Conservation (phyloP, 2,797 vertebrate species). For the Darevskia mixta region DNA sequence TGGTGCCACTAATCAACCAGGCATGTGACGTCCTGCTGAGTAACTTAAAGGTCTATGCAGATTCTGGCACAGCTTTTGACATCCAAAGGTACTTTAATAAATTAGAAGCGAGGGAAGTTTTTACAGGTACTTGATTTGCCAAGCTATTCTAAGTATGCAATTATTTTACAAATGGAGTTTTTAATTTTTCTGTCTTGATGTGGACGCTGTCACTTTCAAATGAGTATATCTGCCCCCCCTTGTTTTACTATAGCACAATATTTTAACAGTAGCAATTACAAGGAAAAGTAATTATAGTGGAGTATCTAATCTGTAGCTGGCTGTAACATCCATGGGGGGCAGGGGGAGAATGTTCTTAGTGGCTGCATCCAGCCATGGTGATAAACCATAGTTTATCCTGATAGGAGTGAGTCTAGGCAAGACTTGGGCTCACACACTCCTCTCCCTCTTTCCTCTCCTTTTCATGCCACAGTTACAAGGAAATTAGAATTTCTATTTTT, state of each 20-base stretch:
- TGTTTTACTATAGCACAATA: background rate
- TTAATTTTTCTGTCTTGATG: conserved; percentile 7
- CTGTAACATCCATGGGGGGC: conserved; percentile 57
- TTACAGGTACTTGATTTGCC: conserved; percentile 7
- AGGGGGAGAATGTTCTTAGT: conserved; percentile 22
- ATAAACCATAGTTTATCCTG: background rate
- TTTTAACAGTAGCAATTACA: conserved; percentile 33
- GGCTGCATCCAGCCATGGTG: too few relatives aligned
- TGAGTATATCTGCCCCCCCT: conserved; percentile 39
- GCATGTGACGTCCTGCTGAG: conserved; percentile 85
- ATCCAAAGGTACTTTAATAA: conserved; percentile 87
- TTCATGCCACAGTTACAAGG: background rate
- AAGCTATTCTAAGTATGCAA: conserved; percentile 44
- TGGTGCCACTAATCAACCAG: conserved; percentile 90
- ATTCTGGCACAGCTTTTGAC: conserved; percentile 87
- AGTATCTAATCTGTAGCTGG: conserved; percentile 57
- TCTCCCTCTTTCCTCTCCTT: background rate
- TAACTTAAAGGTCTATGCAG: conserved; percentile 84
- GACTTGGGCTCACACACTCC: background rate
- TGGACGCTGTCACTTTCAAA: conserved; percentile 41
- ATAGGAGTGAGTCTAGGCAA: background rate
- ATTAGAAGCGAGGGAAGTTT: conserved; percentile 56
- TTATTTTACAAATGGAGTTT: conserved; percentile 43
- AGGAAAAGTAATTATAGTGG: conserved; percentile 57
- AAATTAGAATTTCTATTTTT: background rate